A percentile compares a stretch with the other conserved stretches of the same genome.
phyloP scores from a whole-genome alignment of 2,888 invertebrate genomes.

The Eupithecia insigniata region DNA sequence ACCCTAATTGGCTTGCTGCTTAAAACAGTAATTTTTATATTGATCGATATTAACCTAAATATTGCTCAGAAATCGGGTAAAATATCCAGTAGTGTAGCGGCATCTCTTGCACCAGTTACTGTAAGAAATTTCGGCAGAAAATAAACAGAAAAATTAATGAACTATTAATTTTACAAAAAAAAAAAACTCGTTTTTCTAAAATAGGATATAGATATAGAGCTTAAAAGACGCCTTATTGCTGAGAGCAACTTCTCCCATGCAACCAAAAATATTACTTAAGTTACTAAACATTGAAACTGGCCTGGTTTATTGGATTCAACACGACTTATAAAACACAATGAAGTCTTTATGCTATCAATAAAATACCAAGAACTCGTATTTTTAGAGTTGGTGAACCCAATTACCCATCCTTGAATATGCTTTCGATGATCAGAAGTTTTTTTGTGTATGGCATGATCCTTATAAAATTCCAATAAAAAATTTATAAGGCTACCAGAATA shows the following conservation, averaged over 20 bases:
- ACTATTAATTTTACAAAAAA: not conserved
- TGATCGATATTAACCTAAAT: not conserved
- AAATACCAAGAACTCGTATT: conserved; percentile 79
- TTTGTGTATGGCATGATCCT: conserved; percentile 49
- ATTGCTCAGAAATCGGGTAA: not conserved
- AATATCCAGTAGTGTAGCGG: not conserved
- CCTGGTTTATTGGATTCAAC: not conserved
- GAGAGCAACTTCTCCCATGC: too few species aligned
- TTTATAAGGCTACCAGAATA: conserved; percentile 71
- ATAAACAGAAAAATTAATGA: not conserved
- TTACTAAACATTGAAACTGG: not conserved
- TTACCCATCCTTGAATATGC: conserved; percentile 57
- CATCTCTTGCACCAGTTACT: not conserved
- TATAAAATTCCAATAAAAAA: conserved; percentile 68
- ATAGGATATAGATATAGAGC: too few species aligned
- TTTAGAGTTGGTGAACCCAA: conserved; percentile 78
- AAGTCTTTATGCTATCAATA: conserved; percentile 81
- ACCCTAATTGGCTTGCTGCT: not conserved
- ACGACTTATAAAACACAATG: conserved; percentile 63
- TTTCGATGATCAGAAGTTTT: conserved; percentile 78
- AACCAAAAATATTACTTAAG: too few species aligned
- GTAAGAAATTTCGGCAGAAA: not conserved
- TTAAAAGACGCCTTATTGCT: too few species aligned
- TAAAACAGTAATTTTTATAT: not conserved
- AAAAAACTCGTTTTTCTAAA: too few species aligned